These are phyloP conservation scores for Dromaius novaehollandiae DNA, from an alignment of 2,113 vertebrate genomes.

Conservation along the genomic window DNA sequence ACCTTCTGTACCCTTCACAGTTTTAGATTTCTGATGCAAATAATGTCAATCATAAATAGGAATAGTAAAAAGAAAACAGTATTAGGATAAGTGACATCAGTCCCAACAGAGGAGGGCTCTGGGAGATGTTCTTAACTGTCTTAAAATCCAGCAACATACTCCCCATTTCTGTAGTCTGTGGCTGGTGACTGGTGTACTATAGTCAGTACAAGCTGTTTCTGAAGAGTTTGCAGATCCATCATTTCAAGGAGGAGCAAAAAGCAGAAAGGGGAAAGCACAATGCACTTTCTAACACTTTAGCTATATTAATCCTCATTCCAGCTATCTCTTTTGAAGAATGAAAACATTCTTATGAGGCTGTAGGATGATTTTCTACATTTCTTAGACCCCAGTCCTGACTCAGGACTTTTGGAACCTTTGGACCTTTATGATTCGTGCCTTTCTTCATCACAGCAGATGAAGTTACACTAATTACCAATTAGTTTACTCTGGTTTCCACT, in stretches of 20 bases:
- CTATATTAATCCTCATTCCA: background rate
- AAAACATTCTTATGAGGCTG: background rate
- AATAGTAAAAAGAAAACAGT: background rate
- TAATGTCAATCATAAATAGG: background rate
- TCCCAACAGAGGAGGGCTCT: background rate
- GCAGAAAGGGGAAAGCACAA: background rate
- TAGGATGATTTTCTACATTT: background rate
- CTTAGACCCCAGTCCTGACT: background rate
- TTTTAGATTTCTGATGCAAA: background rate
- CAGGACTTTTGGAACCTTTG: background rate
- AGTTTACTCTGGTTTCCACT: background rate
- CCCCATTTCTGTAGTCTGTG: background rate
- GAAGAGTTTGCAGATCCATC: background rate
- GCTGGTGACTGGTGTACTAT: background rate
- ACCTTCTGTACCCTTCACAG: background rate
- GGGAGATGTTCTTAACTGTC: background rate
- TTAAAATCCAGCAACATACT: background rate
- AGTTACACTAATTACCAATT: background rate
- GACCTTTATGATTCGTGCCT: background rate
- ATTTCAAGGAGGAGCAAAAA: background rate
- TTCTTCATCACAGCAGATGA: background rate
- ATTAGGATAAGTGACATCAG: background rate
- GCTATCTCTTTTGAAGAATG: background rate
- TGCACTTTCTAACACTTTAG: background rate
- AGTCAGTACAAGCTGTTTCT: background rate